These are phyloP conservation scores for cattle (Bos taurus) DNA, from an alignment of 2,113 vertebrate genomes.

Conservation along the genomic window ARS-UCD2.0 NC_037330.1:161001-161500, in stretches of 20 bases:
- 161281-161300: neutral
- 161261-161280: neutral
- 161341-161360: neutral
- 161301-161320: neutral
- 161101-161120: neutral
- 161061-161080: neutral
- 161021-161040: neutral
- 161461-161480: neutral
- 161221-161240: neutral
- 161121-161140: neutral
- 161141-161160: neutral
- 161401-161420: neutral
- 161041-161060: neutral
- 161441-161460: neutral
- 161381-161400: neutral
- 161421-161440: neutral
- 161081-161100: neutral
- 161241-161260: neutral
- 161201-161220: neutral
- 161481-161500: neutral
- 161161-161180: neutral
- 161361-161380: neutral
- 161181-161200: neutral
- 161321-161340: neutral
- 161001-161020: neutral